Evolutionary conservation across 2,797 vertebrate species (phyloP).

Genomic region (Macropodus opercularis): DNA sequence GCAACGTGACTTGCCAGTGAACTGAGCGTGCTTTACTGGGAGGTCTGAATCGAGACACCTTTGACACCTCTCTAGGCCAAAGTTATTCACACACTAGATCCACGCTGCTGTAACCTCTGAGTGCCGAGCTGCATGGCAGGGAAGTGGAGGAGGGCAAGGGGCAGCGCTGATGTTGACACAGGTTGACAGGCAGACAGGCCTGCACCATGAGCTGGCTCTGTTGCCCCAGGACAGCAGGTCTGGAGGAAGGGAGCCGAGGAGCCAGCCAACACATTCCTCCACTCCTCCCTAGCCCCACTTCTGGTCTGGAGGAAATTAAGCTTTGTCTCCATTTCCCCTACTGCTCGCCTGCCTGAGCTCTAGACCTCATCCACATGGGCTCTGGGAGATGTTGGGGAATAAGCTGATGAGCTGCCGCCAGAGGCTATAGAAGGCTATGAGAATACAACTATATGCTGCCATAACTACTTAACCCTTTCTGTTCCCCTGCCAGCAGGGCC

Average conservation of each 20-base stretch:
- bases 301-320: constrained; percentile 78
- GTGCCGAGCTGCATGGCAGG: constrained; percentile 37
- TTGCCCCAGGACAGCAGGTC: constrained; percentile 48
- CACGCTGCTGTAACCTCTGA: constrained; percentile 66
- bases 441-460: constrained; percentile 41
- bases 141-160: constrained; percentile 32
- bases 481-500: constrained; percentile 33
- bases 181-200: constrained; percentile 61
- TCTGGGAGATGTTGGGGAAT: constrained; percentile 54
- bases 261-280: constrained; percentile 6
- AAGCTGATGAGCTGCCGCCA: constrained; percentile 61
- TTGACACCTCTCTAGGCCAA: constrained; percentile 56
- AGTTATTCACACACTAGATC: constrained; percentile 58
- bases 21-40: constrained; percentile 43
- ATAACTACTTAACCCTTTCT: constrained; percentile 64
- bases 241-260: constrained; percentile 31
- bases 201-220: constrained; percentile 37
- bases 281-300: constrained; percentile 27
- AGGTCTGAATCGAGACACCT: constrained; percentile 60
- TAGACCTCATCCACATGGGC: constrained; percentile 46
- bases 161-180: constrained; percentile 57
- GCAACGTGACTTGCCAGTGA: constrained; percentile 64
- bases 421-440: constrained; percentile 38
- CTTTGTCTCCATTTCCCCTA: constrained; percentile 68
- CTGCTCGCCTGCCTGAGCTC: constrained; percentile 43